Evolutionary conservation across 2,797 vertebrate genomes (phyloP).

Genomic region (Alcedo atthis): DNA sequence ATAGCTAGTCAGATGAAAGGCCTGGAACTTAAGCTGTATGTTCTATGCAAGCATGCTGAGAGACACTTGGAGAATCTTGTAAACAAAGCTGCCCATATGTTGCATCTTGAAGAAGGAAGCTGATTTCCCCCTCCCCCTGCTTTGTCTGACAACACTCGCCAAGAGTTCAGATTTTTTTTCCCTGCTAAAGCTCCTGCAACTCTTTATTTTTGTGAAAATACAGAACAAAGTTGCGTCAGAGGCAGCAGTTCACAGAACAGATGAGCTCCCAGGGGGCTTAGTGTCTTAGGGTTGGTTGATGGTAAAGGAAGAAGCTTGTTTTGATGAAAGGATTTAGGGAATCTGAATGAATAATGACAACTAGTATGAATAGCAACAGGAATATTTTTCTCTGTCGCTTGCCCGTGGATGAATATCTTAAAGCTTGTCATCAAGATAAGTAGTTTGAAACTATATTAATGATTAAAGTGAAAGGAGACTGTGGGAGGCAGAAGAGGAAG

Average conservation of each 20-base stretch:
- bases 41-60: background rate
- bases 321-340: conserved; percentile 32
- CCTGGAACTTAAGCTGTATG: background rate
- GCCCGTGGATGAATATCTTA: conserved; percentile 6
- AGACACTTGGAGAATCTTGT: background rate
- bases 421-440: conserved; percentile 38
- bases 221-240: background rate
- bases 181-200: background rate
- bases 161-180: background rate
- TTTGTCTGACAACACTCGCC: background rate
- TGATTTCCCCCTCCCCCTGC: background rate
- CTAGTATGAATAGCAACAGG: background rate
- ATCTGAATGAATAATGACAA: conserved; percentile 35
- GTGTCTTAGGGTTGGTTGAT: conserved; percentile 4
- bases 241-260: conserved; percentile 38
- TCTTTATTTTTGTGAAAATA: background rate
- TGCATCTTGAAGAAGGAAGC: background rate
- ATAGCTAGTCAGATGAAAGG: background rate
- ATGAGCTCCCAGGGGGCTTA: conserved; percentile 40
- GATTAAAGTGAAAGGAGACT: conserved; percentile 41
- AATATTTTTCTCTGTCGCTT: background rate
- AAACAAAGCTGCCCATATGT: conserved; percentile 8
- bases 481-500: conserved; percentile 28
- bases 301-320: conserved; percentile 46
- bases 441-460: conserved; percentile 33